These are phyloP conservation scores for Lasioglossum vierecki DNA, from an alignment of 2,888 invertebrate species.

Conservation along the genomic window DNA sequence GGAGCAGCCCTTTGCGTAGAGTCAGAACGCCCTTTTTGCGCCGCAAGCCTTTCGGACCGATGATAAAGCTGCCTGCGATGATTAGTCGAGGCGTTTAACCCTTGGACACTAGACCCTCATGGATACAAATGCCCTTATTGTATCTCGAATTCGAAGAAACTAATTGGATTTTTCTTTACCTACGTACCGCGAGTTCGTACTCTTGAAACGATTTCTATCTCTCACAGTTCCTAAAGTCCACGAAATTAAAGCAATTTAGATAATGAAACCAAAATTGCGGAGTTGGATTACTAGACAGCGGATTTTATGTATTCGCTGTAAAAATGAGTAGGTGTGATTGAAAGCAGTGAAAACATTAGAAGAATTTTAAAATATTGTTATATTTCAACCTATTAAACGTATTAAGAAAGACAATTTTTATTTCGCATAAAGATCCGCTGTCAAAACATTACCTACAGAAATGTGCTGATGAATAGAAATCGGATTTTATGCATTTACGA, in stretches of 20 bases:
- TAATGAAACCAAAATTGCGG: neutral
- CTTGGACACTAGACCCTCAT: neutral
- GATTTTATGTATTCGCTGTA: too few species aligned
- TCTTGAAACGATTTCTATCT: neutral
- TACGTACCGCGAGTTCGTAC: neutral
- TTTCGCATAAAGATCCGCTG: too few species aligned
- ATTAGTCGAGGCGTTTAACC: constrained; percentile 1
- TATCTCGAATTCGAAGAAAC: neutral
- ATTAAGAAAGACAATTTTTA: too few species aligned
- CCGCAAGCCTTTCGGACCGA: neutral
- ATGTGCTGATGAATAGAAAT: too few species aligned
- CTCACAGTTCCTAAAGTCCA: neutral
- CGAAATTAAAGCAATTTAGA: neutral
- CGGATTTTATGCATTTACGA: too few species aligned
- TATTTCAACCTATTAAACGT: too few species aligned
- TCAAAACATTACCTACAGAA: too few species aligned
- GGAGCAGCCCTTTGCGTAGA: constrained; percentile 16
- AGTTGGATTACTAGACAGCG: neutral
- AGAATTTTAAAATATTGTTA: too few species aligned
- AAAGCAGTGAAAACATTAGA: too few species aligned
- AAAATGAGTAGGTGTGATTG: too few species aligned
- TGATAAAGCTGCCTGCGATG: neutral
- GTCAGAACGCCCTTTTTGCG: constrained; percentile 3
- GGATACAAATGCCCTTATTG: neutral
- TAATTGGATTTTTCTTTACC: neutral